A percentile compares a stretch with the other conserved stretches of the same genome.
Evolutionary conservation across 2,888 invertebrate species (phyloP).

Genomic region (Drosophila putrida): DNA sequence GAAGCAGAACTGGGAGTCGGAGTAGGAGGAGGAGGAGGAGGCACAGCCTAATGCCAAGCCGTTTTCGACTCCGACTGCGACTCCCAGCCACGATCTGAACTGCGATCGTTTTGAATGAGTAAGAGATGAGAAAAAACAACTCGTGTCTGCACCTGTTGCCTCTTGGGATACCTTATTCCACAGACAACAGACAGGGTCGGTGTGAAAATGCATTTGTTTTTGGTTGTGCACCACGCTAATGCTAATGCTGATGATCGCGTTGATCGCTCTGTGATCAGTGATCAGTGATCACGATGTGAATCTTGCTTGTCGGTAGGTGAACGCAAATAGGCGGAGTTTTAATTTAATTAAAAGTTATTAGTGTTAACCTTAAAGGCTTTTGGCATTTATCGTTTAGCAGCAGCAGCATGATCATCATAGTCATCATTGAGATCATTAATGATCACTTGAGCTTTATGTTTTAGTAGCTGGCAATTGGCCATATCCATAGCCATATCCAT

Average conservation of each 20-base stretch:
- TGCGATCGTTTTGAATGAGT: conserved; percentile 19
- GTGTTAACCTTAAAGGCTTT: conserved; percentile 41
- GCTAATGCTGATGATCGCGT: conserved; percentile 55
- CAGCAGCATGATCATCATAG: conserved; percentile 21
- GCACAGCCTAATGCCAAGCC: conserved; percentile 22
- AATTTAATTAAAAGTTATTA: conserved; percentile 83
- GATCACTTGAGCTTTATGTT: conserved; percentile 47
- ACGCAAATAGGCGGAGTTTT: conserved; percentile 77
- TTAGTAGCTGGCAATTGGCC: conserved; percentile 71
- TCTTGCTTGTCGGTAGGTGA: conserved; percentile 36
- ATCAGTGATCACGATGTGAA: conserved; percentile 58
- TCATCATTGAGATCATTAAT: conserved; percentile 38
- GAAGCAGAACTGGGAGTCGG: conserved; percentile 20
- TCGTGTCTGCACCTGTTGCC: conserved; percentile 68
- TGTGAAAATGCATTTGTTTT: conserved; percentile 75
- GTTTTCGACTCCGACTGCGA: conserved; percentile 1
- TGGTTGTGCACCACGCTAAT: conserved; percentile 39
- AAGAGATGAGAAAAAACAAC: conserved; percentile 2
- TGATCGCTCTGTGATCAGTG: conserved; percentile 41
- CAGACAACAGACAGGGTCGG: conserved; percentile 36
- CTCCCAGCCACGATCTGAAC: conserved; percentile 39
- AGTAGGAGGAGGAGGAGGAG: conserved; percentile 30
- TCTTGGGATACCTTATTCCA: conserved; percentile 10
- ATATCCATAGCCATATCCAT: conserved; percentile 50
- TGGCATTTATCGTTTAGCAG: conserved; percentile 48